Conservation (phyloP, 1,140 invertebrate species). For the Episyrphus balteatus region DNA sequence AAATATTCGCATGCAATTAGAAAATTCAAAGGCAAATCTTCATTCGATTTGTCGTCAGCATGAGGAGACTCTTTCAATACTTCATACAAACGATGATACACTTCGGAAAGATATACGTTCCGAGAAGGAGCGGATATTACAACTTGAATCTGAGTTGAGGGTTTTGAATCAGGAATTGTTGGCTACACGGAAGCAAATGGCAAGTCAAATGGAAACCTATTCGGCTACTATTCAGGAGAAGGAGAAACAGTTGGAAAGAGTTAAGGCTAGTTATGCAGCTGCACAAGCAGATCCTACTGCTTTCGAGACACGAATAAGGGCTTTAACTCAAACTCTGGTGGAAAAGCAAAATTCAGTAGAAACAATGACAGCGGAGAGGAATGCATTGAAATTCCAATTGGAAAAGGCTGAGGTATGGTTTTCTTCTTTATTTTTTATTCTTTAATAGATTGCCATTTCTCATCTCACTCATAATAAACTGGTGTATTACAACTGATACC, state of each 20-base stretch:
- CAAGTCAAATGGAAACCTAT: slow-evolving; percentile 27
- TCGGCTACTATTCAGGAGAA: slow-evolving; percentile 30
- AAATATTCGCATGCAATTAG: slow-evolving; percentile 16
- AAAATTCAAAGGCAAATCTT: slow-evolving; percentile 10
- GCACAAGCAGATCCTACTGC: slow-evolving; percentile 37
- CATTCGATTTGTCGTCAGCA: slow-evolving; percentile 12
- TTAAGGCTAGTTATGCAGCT: slow-evolving; percentile 3
- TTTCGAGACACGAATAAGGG: slow-evolving; percentile 54
- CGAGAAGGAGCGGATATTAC: slow-evolving; percentile 13
- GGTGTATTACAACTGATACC: too few relatives aligned
- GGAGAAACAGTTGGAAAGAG: slow-evolving; percentile 19
- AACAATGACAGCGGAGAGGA: slow-evolving; percentile 63
- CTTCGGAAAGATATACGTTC: slow-evolving; percentile 19
- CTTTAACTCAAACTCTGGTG: slow-evolving; percentile 67
- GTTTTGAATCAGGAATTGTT: slow-evolving; percentile 28
- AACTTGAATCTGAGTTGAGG: slow-evolving; percentile 22
- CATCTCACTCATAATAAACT: too few relatives aligned
- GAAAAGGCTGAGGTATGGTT: slow-evolving; percentile 60
- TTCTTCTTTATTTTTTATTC: too few relatives aligned
- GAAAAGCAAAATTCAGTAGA: slow-evolving; percentile 70
- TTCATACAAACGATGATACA: slow-evolving; percentile 15
- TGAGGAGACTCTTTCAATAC: slow-evolving; percentile 11
- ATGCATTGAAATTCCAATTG: slow-evolving; percentile 64
- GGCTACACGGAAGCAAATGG: slow-evolving; percentile 28
- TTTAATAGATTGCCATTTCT: too few relatives aligned